Evolutionary conservation across 2,888 invertebrate species (phyloP).

Genomic region (Cordilura impudica): DNA sequence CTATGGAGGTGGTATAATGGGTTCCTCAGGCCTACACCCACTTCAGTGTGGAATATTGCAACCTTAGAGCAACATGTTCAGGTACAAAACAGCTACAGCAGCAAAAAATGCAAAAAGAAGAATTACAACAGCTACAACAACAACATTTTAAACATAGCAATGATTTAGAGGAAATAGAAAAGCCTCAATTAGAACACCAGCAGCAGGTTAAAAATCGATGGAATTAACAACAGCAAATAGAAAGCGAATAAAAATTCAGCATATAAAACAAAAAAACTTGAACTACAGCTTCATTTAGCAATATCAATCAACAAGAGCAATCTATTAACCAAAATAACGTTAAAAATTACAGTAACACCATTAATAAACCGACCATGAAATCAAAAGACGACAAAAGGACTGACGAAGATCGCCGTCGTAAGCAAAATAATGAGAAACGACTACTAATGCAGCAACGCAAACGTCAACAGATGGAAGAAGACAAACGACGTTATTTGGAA

Average conservation of each 20-base stretch:
- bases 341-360: constrained; percentile 44
- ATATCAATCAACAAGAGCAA: too few species aligned
- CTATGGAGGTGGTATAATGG: neutral
- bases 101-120: neutral
- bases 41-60: constrained; percentile 69
- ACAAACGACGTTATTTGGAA: constrained; percentile 70
- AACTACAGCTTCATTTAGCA: constrained; percentile 36
- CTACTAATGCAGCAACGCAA: constrained; percentile 74
- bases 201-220: constrained; percentile 18
- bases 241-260: constrained; percentile 26
- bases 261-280: constrained; percentile 8
- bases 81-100: constrained; percentile 63
- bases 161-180: constrained; percentile 5
- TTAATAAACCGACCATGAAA: constrained; percentile 41
- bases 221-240: neutral
- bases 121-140: constrained; percentile 10
- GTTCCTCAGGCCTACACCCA: constrained; percentile 57
- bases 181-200: constrained; percentile 33
- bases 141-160: constrained; percentile 37
- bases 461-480: constrained; percentile 74
- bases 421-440: constrained; percentile 72
- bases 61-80: constrained; percentile 67
- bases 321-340: too few species aligned
- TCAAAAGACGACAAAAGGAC: constrained; percentile 59
- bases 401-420: constrained; percentile 73